A percentile compares a stretch with the other conserved stretches of the same genome.
Conservation (phyloP, 2,113 vertebrate genomes). For the Actenoides lindsayi region DNA sequence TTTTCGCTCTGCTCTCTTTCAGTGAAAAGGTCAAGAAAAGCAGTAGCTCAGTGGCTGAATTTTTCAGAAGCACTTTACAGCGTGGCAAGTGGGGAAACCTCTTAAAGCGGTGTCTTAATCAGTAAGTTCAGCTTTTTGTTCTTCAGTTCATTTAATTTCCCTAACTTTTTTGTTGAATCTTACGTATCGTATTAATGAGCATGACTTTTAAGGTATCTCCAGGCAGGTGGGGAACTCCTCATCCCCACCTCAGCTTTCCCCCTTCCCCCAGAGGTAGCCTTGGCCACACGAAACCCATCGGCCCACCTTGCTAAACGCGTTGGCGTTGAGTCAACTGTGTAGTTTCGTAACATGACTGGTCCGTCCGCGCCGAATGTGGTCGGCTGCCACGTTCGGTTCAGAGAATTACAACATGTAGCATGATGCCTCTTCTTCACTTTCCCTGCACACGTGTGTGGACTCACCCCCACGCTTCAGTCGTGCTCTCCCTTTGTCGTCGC, state of each 20-base stretch:
- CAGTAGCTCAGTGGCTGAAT: constrained; percentile 39
- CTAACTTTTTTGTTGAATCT: background rate
- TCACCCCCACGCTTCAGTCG: background rate
- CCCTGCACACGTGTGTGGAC: fast-evolving
- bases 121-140: constrained; percentile 49
- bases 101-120: constrained; percentile 9
- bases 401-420: background rate
- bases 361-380: background rate
- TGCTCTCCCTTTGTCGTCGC: background rate
- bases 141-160: background rate
- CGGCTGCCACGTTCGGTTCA: background rate
- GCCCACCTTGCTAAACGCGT: background rate
- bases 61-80: constrained; percentile 58
- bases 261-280: background rate
- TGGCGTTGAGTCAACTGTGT: background rate
- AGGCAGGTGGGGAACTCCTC: background rate
- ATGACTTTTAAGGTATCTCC: background rate
- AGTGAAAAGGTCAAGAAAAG: constrained; percentile 59
- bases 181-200: background rate
- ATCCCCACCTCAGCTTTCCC: background rate
- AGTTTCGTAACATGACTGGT: background rate
- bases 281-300: background rate
- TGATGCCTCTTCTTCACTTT: background rate
- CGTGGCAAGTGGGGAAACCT: background rate
- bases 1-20: constrained; percentile 60